Conservation (phyloP, 2,888 invertebrate genomes). For the Romanomermis culicivorax region DNA sequence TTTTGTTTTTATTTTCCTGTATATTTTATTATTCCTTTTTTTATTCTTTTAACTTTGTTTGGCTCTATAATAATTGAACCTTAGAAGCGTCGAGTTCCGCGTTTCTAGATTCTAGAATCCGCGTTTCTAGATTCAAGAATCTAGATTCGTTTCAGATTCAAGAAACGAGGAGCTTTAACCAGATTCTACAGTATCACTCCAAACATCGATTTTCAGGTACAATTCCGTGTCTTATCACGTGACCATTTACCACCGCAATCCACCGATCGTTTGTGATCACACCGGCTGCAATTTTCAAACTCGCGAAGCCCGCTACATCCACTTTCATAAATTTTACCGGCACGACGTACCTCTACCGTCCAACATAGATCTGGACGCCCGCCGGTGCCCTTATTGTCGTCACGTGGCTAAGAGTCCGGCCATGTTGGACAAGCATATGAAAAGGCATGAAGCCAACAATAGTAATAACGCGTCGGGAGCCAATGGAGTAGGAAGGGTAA, state of each 20-base stretch:
- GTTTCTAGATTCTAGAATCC: no score
- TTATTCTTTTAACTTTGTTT: not conserved
- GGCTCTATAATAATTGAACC: not conserved
- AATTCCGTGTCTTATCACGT: conserved; percentile 28
- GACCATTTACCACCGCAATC: conserved; percentile 29
- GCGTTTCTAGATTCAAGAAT: no score
- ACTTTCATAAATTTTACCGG: conserved; percentile 28
- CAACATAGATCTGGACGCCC: conserved; percentile 24
- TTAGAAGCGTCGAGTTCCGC: no score
- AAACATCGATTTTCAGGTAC: conserved; percentile 21
- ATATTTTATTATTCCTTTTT: not conserved
- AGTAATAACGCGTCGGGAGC: no score
- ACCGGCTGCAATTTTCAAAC: conserved; percentile 26
- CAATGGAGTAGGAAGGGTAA: no score
- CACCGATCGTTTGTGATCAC: conserved; percentile 25
- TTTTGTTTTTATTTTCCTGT: not conserved
- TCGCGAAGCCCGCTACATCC: conserved; percentile 25
- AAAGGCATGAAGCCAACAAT: conserved; percentile 11
- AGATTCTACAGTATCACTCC: no score
- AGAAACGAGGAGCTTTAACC: no score
- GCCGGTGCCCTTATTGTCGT: conserved; percentile 24
- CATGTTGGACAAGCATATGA: conserved; percentile 27
- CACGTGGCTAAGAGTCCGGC: conserved; percentile 27
- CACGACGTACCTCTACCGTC: conserved; percentile 24
- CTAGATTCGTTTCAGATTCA: no score